A percentile compares a stretch with the other conserved stretches of the same genome.
phyloP scores from a whole-genome alignment of 2,888 invertebrate genomes.

The Amphimallon solstitiale region DNA sequence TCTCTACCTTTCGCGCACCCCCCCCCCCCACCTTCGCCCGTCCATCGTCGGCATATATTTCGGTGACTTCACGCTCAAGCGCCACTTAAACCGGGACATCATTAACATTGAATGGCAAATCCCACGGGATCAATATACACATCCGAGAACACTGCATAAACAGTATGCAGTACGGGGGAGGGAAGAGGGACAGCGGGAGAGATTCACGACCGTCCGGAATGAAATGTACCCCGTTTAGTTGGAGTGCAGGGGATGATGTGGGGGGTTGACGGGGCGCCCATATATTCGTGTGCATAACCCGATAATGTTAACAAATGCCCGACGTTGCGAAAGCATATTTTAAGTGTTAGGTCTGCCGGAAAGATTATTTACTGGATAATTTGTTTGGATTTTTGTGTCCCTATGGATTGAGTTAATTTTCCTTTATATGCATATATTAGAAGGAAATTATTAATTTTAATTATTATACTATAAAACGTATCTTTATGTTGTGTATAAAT shows the following conservation, averaged over 20 bases:
- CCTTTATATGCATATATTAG: no score
- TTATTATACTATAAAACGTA: no score
- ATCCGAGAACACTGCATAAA: slow-evolving; percentile 1
- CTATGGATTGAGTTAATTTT: no score
- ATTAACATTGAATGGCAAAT: slow-evolving; percentile 35
- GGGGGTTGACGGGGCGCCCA: neutral
- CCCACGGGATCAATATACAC: slow-evolving; percentile 38
- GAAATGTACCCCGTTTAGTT: no score
- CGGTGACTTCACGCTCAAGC: slow-evolving; percentile 30
- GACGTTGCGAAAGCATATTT: slow-evolving; percentile 17
- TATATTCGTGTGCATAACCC: slow-evolving; percentile 10
- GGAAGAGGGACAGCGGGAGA: neutral
- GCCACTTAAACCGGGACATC: slow-evolving; percentile 38
- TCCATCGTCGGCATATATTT: no score
- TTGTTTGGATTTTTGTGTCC: slow-evolving; percentile 9
- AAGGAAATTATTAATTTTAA: no score
- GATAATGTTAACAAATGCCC: slow-evolving; percentile 22
- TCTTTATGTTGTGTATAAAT: no score
- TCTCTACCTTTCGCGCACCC: neutral
- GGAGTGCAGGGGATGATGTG: neutral
- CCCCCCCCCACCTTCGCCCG: neutral
- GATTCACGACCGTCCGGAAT: no score
- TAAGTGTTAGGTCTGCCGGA: slow-evolving; percentile 14
- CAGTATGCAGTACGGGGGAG: neutral
- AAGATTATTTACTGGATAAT: slow-evolving; percentile 28